Base-by-base conservation (phyloP, 2,113 vertebrate genomes). In the Poeciliopsis retropinna region DNA sequence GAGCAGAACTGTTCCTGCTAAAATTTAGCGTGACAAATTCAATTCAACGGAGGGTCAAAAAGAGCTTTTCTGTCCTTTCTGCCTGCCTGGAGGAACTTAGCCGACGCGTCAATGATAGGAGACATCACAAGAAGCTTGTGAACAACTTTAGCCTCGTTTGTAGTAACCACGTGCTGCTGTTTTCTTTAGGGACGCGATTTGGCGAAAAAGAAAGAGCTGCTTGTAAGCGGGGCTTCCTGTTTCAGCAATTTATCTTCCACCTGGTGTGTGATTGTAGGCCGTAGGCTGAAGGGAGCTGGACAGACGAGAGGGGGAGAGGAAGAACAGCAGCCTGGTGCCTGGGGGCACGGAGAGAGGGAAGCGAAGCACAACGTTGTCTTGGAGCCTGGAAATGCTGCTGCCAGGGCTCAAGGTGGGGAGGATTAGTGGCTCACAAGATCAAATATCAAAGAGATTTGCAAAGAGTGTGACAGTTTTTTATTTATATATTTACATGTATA, bases 271-370 rank as follows among this genome's bases (percentile, higher is more conserved):
- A 37, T 72, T 81, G 30, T 51, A 93, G 92, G 91, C 70, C 91
- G 90, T 29, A 81, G 90, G 65, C 83, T 93, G 80, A 93, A 92
- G 79, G 92, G 89, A 74, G 63, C 64, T 0, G 81, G 74, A 31
- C 91, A 87, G 72, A 30, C 67, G 2, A 89, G 76, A 31, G 82
- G 44, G 4, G 82, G 75, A 51, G 88, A 92, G 54, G 91, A 90
- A 71, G 87, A 89, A 62, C 83, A 63, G 22, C 60, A 31, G 15
- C 41, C 70, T 2, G 29, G 70, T 25, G 28, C 67, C 32, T 86
- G 89, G 90, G 76, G 64, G 3, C 30, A 60, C 0, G 70, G 75
- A 37, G 89, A 89, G 11, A 54, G 31, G 66, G 83, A 70, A 7
- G 70, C 60, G 7, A 85, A 25, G 64, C 87, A 51, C 63, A 75